Base-by-base conservation (phyloP, 2,888 invertebrate species). In the Thereva unica region DNA sequence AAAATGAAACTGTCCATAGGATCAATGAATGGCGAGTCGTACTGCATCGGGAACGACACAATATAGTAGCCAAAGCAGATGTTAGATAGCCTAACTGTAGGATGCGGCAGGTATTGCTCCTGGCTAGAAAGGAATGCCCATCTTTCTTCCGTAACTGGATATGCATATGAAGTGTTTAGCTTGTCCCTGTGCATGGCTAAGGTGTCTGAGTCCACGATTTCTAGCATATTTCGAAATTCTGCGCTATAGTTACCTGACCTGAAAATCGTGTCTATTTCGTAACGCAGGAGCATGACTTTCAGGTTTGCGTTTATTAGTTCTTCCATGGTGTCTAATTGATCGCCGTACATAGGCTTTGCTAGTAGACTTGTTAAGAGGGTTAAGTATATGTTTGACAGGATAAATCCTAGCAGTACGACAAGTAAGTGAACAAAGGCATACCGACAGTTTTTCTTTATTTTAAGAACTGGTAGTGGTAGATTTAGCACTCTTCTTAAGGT, bases 341-440 rank as follows among this genome's bases (percentile, higher is more conserved):
- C 67, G 4, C 71, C 65, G 41, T 73, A 74, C 4, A 73, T 71
- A 0, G 72, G 64, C 5, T 71, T 72, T 4, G 74, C 71, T 9
- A 75, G 63, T 56, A 73, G 75, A 41, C 75, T 75, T 9, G 75
- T 74, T 38, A 75, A 63, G 4, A 69, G 71, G 5, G 76, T 74
- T 40, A 75, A 67, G 66, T 75, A 76, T 23, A 76, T 59, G 67
- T 75, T 76, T 4, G 73, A 72, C 9, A 76, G 56, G 57, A 76
- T 74, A 55, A 76, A 76, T 3, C 74, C 73, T 10, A 50, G 61
- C 10, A 61, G 12, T 1, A 61, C 7, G 4, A 34, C 40, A 9
- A 61, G 3, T 34, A 40, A 38, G 6, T 23, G 41, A 9, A 61
- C 40, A 10, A 61, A 12, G 41, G 7, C 34, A 4, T 9, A 37